Evolutionary conservation across 2,113 vertebrate species (phyloP).

Genomic region (Nettapus auritus): DNA sequence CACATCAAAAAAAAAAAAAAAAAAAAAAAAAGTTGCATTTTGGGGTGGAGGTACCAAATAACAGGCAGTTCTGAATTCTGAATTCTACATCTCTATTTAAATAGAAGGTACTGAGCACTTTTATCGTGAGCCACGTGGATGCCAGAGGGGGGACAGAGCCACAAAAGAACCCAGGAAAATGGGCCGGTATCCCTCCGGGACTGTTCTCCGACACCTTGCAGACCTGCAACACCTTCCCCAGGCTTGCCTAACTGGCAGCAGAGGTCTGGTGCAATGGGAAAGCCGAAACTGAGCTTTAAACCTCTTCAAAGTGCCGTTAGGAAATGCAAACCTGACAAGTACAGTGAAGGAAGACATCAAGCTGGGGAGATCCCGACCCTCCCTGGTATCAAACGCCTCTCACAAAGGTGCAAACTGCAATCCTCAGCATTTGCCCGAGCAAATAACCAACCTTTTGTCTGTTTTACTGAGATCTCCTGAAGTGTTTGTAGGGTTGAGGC

Average conservation of each 20-base stretch:
- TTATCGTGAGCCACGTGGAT: neutral
- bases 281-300: neutral
- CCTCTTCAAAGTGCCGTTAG: neutral
- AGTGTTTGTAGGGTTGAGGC: neutral
- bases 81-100: neutral
- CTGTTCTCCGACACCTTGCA: neutral
- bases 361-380: neutral
- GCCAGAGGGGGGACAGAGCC: neutral
- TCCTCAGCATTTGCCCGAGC: neutral
- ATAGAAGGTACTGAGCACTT: neutral
- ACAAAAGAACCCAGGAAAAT: neutral
- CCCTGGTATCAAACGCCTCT: neutral
- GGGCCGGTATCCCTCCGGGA: rapidly evolving
- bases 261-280: neutral
- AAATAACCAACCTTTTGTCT: neutral
- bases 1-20: neutral
- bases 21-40: neutral
- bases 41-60: neutral
- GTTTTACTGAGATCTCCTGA: neutral
- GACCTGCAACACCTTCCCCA: rapidly evolving
- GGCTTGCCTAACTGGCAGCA: neutral
- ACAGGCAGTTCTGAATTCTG: neutral
- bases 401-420: neutral
- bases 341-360: neutral
- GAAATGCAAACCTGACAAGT: neutral